Evolutionary conservation across 2,113 vertebrate genomes (phyloP).

Genomic region (Callipepla californica): DNA sequence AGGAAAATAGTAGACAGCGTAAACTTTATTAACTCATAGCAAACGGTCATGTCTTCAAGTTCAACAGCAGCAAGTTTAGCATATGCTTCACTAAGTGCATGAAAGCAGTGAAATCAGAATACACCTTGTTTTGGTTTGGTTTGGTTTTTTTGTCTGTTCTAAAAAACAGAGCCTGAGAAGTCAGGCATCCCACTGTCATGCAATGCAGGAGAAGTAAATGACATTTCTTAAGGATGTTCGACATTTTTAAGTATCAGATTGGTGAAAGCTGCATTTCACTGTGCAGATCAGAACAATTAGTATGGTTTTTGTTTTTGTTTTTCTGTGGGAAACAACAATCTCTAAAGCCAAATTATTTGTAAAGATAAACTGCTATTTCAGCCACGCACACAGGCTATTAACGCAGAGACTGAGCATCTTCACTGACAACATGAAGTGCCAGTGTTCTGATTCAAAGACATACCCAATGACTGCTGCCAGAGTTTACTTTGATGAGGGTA

Average conservation of each 20-base stretch:
- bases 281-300: neutral
- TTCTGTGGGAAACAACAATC: neutral
- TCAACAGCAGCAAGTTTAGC: neutral
- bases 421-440: neutral
- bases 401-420: neutral
- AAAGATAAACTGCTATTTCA: neutral
- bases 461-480: neutral
- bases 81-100: neutral
- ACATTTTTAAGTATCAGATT: neutral
- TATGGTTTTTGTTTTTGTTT: neutral
- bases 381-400: fast-evolving
- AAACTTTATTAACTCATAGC: neutral
- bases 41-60: neutral
- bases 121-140: too few species aligned
- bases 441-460: neutral
- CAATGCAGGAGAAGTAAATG: neutral
- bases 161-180: neutral
- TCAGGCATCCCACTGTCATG: neutral
- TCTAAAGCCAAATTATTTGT: neutral
- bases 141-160: neutral
- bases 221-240: neutral
- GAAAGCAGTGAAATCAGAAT: neutral
- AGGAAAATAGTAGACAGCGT: neutral
- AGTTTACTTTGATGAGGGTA: neutral
- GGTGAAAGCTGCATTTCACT: neutral